These are phyloP conservation scores for Cheilosia urbana DNA, from an alignment of 2,888 invertebrate genomes.

Conservation along the genomic window DNA sequence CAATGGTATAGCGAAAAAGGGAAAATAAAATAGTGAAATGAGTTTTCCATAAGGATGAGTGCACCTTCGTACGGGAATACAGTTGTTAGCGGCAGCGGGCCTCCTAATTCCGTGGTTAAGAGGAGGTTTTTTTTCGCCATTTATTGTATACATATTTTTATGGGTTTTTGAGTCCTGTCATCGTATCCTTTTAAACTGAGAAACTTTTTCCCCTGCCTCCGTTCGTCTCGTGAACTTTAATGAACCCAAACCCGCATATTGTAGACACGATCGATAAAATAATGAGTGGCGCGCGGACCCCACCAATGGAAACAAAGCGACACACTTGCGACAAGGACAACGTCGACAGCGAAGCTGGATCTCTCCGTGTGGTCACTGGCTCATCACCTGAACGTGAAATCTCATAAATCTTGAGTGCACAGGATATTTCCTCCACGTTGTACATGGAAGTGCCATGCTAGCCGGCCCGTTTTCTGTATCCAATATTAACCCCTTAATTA, in stretches of 20 bases:
- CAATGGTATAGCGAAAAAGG: slow-evolving; percentile 48
- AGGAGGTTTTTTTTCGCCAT: slow-evolving; percentile 9
- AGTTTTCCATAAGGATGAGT: slow-evolving; percentile 44
- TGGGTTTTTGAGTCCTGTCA: slow-evolving; percentile 18
- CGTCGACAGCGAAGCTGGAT: slow-evolving; percentile 8
- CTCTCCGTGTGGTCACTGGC: slow-evolving; percentile 19
- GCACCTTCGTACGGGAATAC: not conserved
- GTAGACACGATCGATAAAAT: slow-evolving; percentile 39
- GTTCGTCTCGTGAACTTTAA: slow-evolving; percentile 36
- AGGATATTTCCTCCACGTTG: slow-evolving; percentile 38
- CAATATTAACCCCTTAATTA: slow-evolving; percentile 72
- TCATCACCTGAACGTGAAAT: slow-evolving; percentile 53
- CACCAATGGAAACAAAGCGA: not conserved
- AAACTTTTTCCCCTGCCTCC: not conserved
- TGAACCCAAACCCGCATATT: slow-evolving; percentile 16
- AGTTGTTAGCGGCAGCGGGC: slow-evolving; percentile 53
- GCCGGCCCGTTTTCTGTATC: not conserved
- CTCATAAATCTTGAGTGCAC: slow-evolving; percentile 55
- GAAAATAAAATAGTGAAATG: slow-evolving; percentile 44
- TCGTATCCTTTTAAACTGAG: slow-evolving; percentile 15
- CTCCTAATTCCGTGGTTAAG: slow-evolving; percentile 58
- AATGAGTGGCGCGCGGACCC: slow-evolving; percentile 4
- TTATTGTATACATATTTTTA: slow-evolving; percentile 31
- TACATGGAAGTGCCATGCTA: not conserved
- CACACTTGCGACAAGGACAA: slow-evolving; percentile 12